phyloP scores from a whole-genome alignment of 2,888 invertebrate genomes.

The Trachelus tabidus region DNA sequence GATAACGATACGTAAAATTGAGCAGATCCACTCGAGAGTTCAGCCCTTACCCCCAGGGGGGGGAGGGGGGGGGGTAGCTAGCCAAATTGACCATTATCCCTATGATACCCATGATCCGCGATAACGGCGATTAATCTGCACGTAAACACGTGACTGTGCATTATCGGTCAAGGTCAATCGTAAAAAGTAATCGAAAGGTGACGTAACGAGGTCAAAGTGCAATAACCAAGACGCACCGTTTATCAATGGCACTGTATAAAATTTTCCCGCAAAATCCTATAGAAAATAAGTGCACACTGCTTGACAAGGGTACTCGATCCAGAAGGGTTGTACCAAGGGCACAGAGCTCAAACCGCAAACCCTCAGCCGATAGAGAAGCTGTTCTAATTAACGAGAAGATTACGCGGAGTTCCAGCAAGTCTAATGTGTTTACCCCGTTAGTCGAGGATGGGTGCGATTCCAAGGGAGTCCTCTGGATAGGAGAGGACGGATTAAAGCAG shows the following conservation, averaged over 20 bases:
- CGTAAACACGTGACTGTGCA: not conserved
- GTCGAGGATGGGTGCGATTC: not conserved
- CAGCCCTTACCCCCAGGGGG: not conserved
- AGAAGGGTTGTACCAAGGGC: not conserved
- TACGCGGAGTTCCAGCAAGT: not conserved
- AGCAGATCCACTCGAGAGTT: not conserved
- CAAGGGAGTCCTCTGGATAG: not conserved
- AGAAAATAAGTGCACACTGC: not conserved
- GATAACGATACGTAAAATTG: not conserved
- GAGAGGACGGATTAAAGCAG: not conserved
- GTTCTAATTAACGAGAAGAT: conserved; percentile 6
- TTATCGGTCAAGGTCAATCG: not conserved
- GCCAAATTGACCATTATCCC: not conserved
- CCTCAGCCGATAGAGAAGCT: not conserved
- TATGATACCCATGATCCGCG: not conserved
- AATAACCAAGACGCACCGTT: not conserved
- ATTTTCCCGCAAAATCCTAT: not conserved
- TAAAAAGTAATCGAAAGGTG: too few relatives aligned
- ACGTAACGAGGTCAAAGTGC: not conserved
- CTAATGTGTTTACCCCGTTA: conserved; percentile 6
- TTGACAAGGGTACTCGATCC: not conserved
- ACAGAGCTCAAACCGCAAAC: not conserved
- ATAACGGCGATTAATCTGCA: not conserved
- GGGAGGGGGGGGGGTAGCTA: not conserved
- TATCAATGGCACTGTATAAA: not conserved